Evolutionary conservation across 2,797 vertebrate species (phyloP), one percentile per base, ranked within the genome.

Genomic region (Eutrigla gurnardus): DNA sequence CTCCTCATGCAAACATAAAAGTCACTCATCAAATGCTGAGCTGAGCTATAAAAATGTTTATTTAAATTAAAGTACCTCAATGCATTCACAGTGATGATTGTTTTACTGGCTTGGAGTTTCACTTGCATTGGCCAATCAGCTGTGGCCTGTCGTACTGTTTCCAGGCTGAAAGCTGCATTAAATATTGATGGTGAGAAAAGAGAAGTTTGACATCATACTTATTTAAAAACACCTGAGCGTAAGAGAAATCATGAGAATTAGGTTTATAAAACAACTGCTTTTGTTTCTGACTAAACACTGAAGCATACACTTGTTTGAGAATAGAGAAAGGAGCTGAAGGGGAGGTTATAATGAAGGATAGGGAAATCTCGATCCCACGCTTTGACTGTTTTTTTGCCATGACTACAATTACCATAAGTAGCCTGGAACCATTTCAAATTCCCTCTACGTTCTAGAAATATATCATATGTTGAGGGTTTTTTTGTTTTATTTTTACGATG

Each of bases 111-210:
- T 87, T 43, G 25, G 73, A 83, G 53, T 87, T 84, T 86, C 43
- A 59, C 61, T 62, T 35, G 45, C 13, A 2, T 6, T 18, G 49
- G 86, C 91, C 91, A 93, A 94, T 92, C 85, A 86, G 86, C 82
- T 75, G 65, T 3, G 25, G 58, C 12, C 73, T 83, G 77, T 85
- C 57, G 4, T 75, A 82, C 86, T 90, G 92, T 93, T 85, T 91
- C 92, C 78, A 93, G 76, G 89, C 87, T 73, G 80, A 78, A 73
- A 77, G 62, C 59, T 64, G 43, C 75, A 85, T 93, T 68, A 92
- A 93, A 93, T 89, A 94, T 93, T 92, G 47, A 93, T 89, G 69
- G 11, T 39, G 46, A 70, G 73, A 80, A 77, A 70, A 77, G 33
- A 70, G 36, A 78, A 49, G 46, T 49, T 88, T 87, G 78, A 49